phyloP scores from a whole-genome alignment of 1,140 invertebrate genomes.

The Drosophila suzukii region DNA sequence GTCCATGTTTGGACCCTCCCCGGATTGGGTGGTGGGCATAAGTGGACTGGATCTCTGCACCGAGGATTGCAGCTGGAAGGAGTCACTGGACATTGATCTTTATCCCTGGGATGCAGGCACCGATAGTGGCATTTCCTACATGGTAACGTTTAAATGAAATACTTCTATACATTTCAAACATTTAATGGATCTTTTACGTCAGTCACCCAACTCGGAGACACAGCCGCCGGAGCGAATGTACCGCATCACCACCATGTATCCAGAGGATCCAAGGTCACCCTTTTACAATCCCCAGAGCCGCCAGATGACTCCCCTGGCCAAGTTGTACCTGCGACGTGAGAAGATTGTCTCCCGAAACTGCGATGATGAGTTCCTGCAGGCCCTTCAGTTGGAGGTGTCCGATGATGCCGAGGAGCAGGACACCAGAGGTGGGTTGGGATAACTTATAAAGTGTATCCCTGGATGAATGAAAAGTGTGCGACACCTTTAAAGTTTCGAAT shows the following conservation, averaged over 20 bases:
- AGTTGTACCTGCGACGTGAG: constrained; percentile 89
- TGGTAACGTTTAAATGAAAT: constrained; percentile 86
- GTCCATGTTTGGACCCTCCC: constrained; percentile 97
- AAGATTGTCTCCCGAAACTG: constrained; percentile 90
- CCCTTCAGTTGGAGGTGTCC: constrained; percentile 87
- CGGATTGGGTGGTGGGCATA: constrained; percentile 98
- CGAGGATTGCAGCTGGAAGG: constrained; percentile 94
- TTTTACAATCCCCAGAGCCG: constrained; percentile 93
- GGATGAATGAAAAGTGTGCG: too few relatives aligned
- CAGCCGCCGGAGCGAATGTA: constrained; percentile 90
- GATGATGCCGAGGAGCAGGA: constrained; percentile 91
- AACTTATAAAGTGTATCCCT: background rate
- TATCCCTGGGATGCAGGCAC: constrained; percentile 98
- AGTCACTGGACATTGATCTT: constrained; percentile 91
- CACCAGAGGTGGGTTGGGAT: constrained; percentile 86
- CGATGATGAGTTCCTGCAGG: constrained; percentile 87
- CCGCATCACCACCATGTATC: constrained; percentile 93
- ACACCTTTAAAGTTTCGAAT: too few relatives aligned
- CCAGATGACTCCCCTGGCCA: constrained; percentile 93
- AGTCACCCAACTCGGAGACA: constrained; percentile 94
- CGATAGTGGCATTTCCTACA: constrained; percentile 96
- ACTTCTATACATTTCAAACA: background rate
- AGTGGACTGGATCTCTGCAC: constrained; percentile 94
- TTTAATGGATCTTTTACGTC: constrained; percentile 43
- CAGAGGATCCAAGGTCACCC: constrained; percentile 94